Base-by-base conservation (phyloP, 2,797 vertebrate genomes). In the Anguilla obscura region DNA sequence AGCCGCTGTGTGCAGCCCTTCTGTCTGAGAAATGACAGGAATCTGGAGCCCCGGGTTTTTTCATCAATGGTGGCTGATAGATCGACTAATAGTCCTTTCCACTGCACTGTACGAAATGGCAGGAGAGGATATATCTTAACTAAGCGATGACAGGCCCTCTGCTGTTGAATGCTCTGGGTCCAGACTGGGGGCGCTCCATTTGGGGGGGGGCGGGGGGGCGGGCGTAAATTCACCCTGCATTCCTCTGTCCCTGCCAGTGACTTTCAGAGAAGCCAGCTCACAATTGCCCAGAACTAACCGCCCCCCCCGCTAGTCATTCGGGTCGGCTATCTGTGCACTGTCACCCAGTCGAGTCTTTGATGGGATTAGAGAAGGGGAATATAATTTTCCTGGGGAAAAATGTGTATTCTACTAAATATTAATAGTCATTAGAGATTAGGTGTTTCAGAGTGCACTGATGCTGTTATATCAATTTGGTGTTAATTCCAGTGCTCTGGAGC, bases 1-100 rank as follows among this genome's bases (percentile, higher is more conserved):
- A 76, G 94, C 93, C 93, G 92, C 93, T 92, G 92, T 92, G 92
- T 91, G 56, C 40, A 91, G 88, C 85, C 91, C 63, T 27, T 91
- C 90, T 87, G 86, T 87, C 86, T 48, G n/a, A 36, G 52, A 91
- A 87, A 24, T 91, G 91, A 92, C 89, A 92, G 85, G 86, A 90
- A 88, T 91, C 58, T 40, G 54, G 88, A 86, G 90, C 88, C 90
- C 89, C 88, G 87, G 90, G 88, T 92, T 54, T 66, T 87, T 87
- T 87, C 60, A 87, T 87, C 86, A 87, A 50, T 93, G 87, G 90
- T 91, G 71, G 90, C 88, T 92, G 94, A 94, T 89, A 93, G 94
- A 93, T 89, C 60, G 87, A 76, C 87, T 89, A 91, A 93, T 94
- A 92, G 92, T 87, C 93, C 90, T 90, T 92, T 87, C 90, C 92